Base-by-base conservation (phyloP, 2,797 vertebrate genomes). In the Oreonectes daqikongensis region DNA sequence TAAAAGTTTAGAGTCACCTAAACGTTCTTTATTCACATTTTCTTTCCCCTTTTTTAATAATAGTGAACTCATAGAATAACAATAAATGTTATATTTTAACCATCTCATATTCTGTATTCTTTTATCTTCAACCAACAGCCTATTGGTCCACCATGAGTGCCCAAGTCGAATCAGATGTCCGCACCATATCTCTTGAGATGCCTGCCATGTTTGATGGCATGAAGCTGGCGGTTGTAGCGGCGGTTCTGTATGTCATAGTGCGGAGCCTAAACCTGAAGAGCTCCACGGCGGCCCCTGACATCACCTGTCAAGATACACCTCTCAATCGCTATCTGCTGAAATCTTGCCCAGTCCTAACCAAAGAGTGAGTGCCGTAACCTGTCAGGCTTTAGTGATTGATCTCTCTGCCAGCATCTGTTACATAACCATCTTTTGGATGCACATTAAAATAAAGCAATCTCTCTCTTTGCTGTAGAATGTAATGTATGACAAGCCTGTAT, bases 251-350 rank as follows among this genome's bases (percentile, higher is more conserved):
- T 15, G 83, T 99, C 81, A 93, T 98, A 0, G 96, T 99, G 76
- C 95, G 97, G 64, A 95, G 94, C 82, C 87, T 99, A 81, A 98
- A 99, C 86, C 91, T 99, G 64, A 97, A 95, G 88, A 98, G 96
- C 80, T 90, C 95, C 0, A 94, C 95, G 0, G 92, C 90, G 1
- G 85, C 95, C 0, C 97, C 97, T 1, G 93, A 95, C 7, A 87
- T 97, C 84, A 85, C 89, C 69, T 95, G 92, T 88, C 96, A 94
- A 86, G 94, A 97, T 78, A 94, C 96, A 0, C 89, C 92, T n/a
- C 92, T 98, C 81, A 93, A 92, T 1, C 94, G 85, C 48, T 98
- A 94, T 75, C 90, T 99, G n/a, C 83, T 97, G 77, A 97, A 97
- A 84, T 95, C 94, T 79, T 99, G 96, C 84, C 93, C 96, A 0